Percentiles rank a stretch among this genome's conserved stretches.
These are phyloP conservation scores for Tympanoctomys barrerae DNA, from an alignment of 2,797 vertebrate species.

Conservation along the genomic window DNA sequence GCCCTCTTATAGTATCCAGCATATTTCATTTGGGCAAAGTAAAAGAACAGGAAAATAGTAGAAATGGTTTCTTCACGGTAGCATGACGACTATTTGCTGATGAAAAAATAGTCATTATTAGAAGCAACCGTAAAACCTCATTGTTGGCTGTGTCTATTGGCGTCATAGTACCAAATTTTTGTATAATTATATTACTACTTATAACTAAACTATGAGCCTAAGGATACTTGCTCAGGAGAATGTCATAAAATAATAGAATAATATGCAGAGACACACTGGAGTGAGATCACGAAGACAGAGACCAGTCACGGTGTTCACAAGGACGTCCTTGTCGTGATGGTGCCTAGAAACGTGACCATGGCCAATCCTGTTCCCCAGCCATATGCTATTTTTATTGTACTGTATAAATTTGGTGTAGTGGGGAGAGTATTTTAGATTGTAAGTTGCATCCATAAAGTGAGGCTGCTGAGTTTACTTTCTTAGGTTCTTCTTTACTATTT, in stretches of 20 bases:
- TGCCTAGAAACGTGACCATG: not conserved
- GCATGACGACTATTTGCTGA: not conserved
- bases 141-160: not conserved
- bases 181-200: not conserved
- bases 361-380: not conserved
- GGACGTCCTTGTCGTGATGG: not conserved
- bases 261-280: fast-evolving
- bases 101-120: not conserved
- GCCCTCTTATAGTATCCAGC: not conserved
- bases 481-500: not conserved
- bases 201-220: not conserved
- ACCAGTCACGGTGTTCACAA: not conserved
- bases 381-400: not conserved
- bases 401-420: not conserved
- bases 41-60: not conserved
- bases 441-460: not conserved
- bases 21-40: not conserved
- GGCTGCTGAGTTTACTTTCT: not conserved
- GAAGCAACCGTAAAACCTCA: not conserved
- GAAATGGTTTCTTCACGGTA: not conserved
- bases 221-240: not conserved
- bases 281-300: fast-evolving
- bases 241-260: not conserved
- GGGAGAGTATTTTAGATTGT: not conserved
- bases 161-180: not conserved